Conservation (phyloP, 35 echinoderm and acorn worm genomes). For the Hemicentrotus pulcherrimus region DNA sequence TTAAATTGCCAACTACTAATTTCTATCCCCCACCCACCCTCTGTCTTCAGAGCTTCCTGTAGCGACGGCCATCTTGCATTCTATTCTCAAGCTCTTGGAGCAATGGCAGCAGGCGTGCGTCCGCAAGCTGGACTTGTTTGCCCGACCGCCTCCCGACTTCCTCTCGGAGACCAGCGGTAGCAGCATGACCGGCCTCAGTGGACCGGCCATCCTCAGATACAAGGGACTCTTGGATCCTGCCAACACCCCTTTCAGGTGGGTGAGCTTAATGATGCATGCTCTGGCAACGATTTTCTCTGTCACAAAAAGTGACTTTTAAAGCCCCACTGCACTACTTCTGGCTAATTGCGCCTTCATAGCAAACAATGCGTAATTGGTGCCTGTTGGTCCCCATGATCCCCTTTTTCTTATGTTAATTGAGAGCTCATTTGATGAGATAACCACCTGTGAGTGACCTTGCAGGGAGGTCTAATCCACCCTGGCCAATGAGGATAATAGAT, state of each 20-base stretch:
- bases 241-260: conserved; percentile 97
- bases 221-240: conserved; percentile 92
- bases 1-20: too few relatives aligned
- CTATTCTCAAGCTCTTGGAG: conserved; percentile 88
- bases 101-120: conserved; percentile 89
- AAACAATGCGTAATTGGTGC: too few relatives aligned
- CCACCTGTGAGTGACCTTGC: too few relatives aligned
- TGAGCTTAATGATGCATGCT: neutral
- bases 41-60: conserved; percentile 85
- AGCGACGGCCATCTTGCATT: conserved; percentile 83
- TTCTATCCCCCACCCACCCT: too few relatives aligned
- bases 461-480: too few relatives aligned
- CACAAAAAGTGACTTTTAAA: too few relatives aligned
- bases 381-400: too few relatives aligned
- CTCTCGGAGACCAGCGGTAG: conserved; percentile 68
- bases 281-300: neutral
- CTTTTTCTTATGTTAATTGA: too few relatives aligned
- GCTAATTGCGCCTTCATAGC: too few relatives aligned
- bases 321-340: too few relatives aligned
- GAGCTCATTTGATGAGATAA: too few relatives aligned
- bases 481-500: too few relatives aligned
- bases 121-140: conserved; percentile 88
- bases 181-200: conserved; percentile 56
- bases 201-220: conserved; percentile 89
- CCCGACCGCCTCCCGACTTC: conserved; percentile 88